Conservation (phyloP, 2,888 invertebrate genomes). For the Spatulosminthurus flaviceps region DNA sequence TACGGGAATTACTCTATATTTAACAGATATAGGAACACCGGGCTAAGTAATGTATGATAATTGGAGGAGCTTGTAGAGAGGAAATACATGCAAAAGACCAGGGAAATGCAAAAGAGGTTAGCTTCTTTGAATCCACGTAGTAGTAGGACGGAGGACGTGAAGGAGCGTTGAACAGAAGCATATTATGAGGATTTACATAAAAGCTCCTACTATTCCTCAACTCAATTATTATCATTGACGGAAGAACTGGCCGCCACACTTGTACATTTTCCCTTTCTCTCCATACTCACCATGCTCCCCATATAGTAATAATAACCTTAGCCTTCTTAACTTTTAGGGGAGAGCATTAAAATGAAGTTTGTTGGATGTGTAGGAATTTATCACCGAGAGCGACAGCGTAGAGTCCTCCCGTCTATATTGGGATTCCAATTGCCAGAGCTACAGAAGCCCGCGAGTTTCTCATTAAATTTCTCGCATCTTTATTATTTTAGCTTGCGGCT, state of each 20-base stretch:
- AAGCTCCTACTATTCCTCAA: background rate
- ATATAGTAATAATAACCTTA: no score
- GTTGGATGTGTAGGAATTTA: background rate
- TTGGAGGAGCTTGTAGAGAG: no score
- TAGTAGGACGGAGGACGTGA: background rate
- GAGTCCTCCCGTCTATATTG: no score
- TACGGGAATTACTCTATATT: no score
- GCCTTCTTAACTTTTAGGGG: no score
- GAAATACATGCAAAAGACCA: background rate
- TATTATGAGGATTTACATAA: constrained; percentile 1
- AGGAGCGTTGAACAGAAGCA: background rate
- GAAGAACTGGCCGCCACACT: background rate
- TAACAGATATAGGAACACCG: no score
- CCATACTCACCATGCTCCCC: no score
- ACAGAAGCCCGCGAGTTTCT: background rate
- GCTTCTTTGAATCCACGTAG: background rate
- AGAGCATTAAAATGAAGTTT: no score
- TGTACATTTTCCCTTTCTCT: no score
- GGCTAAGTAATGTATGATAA: no score
- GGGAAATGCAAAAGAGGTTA: background rate
- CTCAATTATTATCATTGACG: constrained; percentile 18
- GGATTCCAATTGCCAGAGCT: background rate
- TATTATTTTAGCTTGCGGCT: background rate
- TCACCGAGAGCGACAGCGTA: background rate
- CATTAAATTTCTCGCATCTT: constrained; percentile 9